Conservation (phyloP, 2,113 vertebrate genomes). For the Chaetura pelagica region DNA sequence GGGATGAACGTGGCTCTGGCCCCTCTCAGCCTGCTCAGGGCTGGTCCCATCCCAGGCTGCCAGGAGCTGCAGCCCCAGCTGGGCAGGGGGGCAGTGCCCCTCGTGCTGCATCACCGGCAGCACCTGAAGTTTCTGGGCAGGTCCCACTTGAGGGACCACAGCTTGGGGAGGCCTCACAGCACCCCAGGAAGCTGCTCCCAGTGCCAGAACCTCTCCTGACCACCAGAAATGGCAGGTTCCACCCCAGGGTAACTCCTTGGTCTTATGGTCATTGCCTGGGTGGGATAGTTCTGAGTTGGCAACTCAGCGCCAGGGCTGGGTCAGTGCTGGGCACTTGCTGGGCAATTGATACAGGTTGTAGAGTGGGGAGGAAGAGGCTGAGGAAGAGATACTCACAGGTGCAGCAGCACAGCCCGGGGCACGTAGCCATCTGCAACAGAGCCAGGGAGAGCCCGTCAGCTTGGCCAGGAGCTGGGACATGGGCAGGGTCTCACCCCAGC, state of each 20-base stretch:
- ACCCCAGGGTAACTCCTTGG: background rate
- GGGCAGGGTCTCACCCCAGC: rapidly evolving
- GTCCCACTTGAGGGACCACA: background rate
- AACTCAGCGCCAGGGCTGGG: background rate
- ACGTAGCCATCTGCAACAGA: constrained; percentile 58
- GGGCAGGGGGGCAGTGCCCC: rapidly evolving
- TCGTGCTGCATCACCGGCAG: rapidly evolving
- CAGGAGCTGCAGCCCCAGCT: rapidly evolving
- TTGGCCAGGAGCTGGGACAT: background rate
- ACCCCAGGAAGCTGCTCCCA: background rate
- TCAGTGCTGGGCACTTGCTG: background rate
- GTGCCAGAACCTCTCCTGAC: background rate
- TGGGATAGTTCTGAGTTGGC: background rate
- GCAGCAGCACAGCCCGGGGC: constrained; percentile 29
- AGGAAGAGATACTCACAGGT: constrained; percentile 51
- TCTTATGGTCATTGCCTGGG: background rate
- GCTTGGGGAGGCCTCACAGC: background rate
- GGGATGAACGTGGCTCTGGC: background rate
- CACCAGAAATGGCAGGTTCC: background rate
- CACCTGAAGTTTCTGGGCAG: background rate
- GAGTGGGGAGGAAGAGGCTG: background rate
- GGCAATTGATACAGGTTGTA: background rate
- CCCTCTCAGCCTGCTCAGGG: rapidly evolving
- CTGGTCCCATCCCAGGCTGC: background rate
- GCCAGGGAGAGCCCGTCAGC: background rate